Base-by-base conservation (phyloP, 2,113 vertebrate genomes). In the Pluvialis apricaria region DNA sequence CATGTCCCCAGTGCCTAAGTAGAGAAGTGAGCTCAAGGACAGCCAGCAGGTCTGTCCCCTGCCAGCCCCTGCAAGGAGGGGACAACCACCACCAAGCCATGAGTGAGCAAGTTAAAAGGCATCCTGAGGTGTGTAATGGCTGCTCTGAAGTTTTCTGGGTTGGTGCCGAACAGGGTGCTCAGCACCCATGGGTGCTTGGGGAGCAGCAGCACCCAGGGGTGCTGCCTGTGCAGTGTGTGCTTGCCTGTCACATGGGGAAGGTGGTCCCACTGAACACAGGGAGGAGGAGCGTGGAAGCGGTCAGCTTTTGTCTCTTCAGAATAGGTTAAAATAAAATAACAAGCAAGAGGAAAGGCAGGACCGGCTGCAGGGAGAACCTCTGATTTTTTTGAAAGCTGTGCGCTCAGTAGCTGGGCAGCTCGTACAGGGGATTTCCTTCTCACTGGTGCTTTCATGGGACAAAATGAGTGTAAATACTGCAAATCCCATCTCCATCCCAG, bases 1-100 rank as follows among this genome's bases (percentile, higher is more conserved):
- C 36, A 19, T 24, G 28, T 66, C 11, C 31, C 1, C 0, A 0
- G n/a, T 28, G 42, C 13, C 51, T 38, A 44, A 78, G 69, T 5
- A 49, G 61, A 49, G 15, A 60, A 64, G 42, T 5, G 5, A 55
- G 14, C 57, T 91, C 2, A 1, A 71, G 34, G 68, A 42, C 28
- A 60, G 13, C 31, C 26, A 40, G 70, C 21, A 55, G 31, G 13
- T 55, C 83, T 29, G 62, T 49, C 54, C 45, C 9, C 52, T 1
- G 8, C 70, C 49, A 51, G 49, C 49, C 49, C 32, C 20, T 0
- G 7, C 0, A 1, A 86, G 62, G 42, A 83, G 71, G 68, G 62
- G 12, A 26, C 65, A 70, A n/a, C 20, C 1, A 0, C 28, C 24
- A 13, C 20, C 24, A n/a, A 58, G 31, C 42, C 16, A 1, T 5